Base-by-base conservation (phyloP, 2,888 invertebrate genomes). In the Anticlea derivata region DNA sequence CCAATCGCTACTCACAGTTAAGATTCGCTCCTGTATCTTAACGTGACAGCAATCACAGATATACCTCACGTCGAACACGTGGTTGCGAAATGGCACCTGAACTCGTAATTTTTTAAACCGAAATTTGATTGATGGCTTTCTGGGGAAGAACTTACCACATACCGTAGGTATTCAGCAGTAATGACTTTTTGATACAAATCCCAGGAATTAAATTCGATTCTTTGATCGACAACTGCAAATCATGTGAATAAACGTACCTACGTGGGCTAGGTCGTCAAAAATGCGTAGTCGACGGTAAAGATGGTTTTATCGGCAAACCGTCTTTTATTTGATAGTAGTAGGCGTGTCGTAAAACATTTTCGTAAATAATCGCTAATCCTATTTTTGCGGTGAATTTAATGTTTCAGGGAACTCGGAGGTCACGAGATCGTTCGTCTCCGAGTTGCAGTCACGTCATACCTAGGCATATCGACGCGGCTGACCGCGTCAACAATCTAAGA, bases 321-420 rank as follows among this genome's bases (percentile, higher is more conserved):
- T 72, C 44, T 73, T 66, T 74, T 73, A 74, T 73, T 71, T 62
- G 71, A 70, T 72, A 70, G 62, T 62, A 64, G 81, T 82, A 82
- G 84, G 84, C 77, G 80, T 80, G 74, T 77, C 78, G 77, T 80
- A 78, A 83, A 82, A 73, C 64, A 72, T 75, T 78, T 75, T 79
- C 71, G 76, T 78, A 67, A 65, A 56, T 64, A 67, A 68, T 68
- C 61, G 66, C 63, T 62, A 63, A 68, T 75, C 68, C 78, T 76
- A 79, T 76, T 81, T 78, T 61, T 73, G 76, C 70, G 73, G 71
- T 75, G 72, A 77, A 73, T 66, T 74, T 70, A 73, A 69, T 61
- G 62, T 76, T 81, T 73, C 70, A 65, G 70, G 77, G 78, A 75
- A 74, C 56, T 57, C 41, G 61, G 62, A 58, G 57, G 61, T 58